Evolutionary conservation across 2,113 vertebrate genomes (phyloP), one percentile per base, ranked within the genome.

Genomic region (Solenodon paradoxus): DNA sequence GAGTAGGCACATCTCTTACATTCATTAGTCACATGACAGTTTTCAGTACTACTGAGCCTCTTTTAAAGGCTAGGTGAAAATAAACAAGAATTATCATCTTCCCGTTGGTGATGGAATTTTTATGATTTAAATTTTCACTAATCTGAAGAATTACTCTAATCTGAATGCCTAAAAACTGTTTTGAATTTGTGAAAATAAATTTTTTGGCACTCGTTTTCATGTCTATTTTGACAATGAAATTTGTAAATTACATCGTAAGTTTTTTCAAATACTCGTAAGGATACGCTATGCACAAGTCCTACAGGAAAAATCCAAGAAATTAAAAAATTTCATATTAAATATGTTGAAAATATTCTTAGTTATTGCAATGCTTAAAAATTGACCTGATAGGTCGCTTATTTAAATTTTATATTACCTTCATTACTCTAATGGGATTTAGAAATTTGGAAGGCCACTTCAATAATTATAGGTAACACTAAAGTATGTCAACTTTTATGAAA

Each of bases 321-420:
- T 77, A 88, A 55, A 78, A 92, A 85, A n/a, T 57, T 69, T 75
- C 8, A 88, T 35, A 74, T 24, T 57, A 91, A 91, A n/a, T 55
- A 71, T 57, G 88, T 42, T 81, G 28, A 89, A 80, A 93, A 94
- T 55, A 26, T 68, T 75, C 35, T 92, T 1, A 93, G 69, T 53
- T 69, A 90, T 32, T 47, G 45, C 96, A 75, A 86, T 68, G 35
- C 51, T 93, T 94, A 75, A 15, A 84, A 77, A 47, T 38, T 81
- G 51, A 72, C 35, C 11, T 72, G 38, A 63, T 20, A 49, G 45
- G 35, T 40, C 30, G 81, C 53, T 86, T 72, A 77, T 35, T 90
- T 75, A 35, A 74, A 68, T 91, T 78, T 81, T 81, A 88, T 71
- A 89, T 97, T 88, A 59, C 63, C 7, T 88, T 79, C 10, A 72